A percentile compares a stretch with the other conserved stretches of the same genome.
These are phyloP conservation scores for Hypanus sabinus DNA, from an alignment of 2,113 vertebrate genomes.

Conservation along the genomic window DNA sequence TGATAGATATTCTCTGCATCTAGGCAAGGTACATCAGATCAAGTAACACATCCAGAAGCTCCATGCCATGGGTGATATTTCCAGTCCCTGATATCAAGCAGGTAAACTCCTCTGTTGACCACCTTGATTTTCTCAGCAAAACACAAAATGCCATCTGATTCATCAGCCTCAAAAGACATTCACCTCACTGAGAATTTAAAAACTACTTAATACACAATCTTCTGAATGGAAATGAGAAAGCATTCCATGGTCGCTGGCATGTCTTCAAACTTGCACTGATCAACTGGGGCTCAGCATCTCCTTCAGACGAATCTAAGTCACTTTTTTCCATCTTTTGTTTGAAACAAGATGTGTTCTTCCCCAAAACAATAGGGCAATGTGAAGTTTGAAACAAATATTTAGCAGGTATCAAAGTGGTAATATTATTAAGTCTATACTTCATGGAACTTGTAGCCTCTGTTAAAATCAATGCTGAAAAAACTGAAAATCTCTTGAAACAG, in stretches of 20 bases:
- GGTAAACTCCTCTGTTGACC: neutral
- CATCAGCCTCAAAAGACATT: neutral
- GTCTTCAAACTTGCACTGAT: neutral
- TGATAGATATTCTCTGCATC: neutral
- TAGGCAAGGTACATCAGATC: neutral
- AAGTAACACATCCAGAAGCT: no score
- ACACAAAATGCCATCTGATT: neutral
- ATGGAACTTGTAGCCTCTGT: neutral
- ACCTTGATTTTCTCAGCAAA: neutral
- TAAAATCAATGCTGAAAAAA: neutral
- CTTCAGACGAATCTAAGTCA: neutral
- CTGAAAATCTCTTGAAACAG: neutral
- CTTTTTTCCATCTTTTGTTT: neutral
- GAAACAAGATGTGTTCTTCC: neutral
- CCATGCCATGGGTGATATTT: neutral
- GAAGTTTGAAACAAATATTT: neutral
- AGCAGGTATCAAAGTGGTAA: neutral
- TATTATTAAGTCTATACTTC: neutral
- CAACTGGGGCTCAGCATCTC: neutral
- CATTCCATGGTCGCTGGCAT: neutral
- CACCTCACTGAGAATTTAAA: neutral
- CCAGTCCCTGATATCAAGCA: neutral
- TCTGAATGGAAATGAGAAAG: neutral
- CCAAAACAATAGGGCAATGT: neutral
- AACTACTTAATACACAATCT: neutral